Percentiles rank a stretch among this genome's conserved stretches.
These are phyloP conservation scores for Pinna nobilis DNA, from an alignment of 1,140 invertebrate genomes.

Conservation along the genomic window DNA sequence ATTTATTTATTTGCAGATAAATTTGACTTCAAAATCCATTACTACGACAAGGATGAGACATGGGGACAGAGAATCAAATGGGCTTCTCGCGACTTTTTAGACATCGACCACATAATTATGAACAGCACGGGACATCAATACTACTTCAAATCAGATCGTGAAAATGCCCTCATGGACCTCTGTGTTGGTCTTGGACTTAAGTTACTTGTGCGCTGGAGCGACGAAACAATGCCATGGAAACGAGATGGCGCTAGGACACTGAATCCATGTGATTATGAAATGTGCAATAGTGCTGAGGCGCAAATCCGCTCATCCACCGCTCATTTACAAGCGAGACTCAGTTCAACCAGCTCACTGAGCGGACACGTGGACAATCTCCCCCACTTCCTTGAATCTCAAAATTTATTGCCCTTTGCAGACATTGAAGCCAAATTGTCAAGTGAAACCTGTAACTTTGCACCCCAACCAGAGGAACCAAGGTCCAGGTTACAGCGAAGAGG, in stretches of 20 bases:
- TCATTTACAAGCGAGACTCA: neutral
- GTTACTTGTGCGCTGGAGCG: conserved; percentile 46
- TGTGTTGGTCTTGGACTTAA: conserved; percentile 53
- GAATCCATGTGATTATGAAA: conserved; percentile 38
- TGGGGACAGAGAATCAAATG: conserved; percentile 55
- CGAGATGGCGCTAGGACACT: conserved; percentile 23
- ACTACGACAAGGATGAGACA: conserved; percentile 47
- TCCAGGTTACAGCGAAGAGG: conserved; percentile 32
- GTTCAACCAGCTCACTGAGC: conserved; percentile 10
- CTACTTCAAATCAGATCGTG: conserved; percentile 39
- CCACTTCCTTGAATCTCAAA: conserved; percentile 49
- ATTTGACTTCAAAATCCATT: conserved; percentile 57
- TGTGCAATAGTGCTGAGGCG: conserved; percentile 9
- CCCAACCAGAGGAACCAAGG: conserved; percentile 25
- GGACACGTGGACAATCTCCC: conserved; percentile 39
- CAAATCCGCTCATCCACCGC: neutral
- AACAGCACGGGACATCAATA: conserved; percentile 58
- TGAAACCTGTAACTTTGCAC: conserved; percentile 21
- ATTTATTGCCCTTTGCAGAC: conserved; percentile 44
- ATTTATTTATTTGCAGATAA: conserved; percentile 46
- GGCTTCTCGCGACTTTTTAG: conserved; percentile 51
- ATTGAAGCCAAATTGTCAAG: conserved; percentile 44
- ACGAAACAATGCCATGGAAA: conserved; percentile 53
- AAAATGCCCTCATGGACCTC: conserved; percentile 44
- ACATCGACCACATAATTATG: conserved; percentile 49